These are phyloP conservation scores for Poecilus cupreus DNA, from an alignment of 2,888 invertebrate genomes.

Conservation along the genomic window DNA sequence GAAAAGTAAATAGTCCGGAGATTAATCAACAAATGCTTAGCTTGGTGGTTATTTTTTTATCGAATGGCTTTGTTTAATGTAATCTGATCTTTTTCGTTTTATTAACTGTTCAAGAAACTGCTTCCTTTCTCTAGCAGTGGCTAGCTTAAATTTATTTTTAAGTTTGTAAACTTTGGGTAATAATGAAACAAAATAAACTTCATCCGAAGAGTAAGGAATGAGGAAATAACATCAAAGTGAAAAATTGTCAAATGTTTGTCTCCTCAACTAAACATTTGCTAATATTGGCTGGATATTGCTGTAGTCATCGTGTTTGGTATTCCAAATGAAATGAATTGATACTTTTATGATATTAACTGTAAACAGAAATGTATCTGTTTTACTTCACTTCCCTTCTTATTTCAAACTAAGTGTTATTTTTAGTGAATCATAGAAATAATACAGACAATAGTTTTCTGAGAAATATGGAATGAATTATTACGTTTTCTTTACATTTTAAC, in stretches of 20 bases:
- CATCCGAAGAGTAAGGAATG: constrained; percentile 20
- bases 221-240: constrained; percentile 46
- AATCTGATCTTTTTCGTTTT: neutral
- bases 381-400: neutral
- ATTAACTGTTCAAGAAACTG: neutral
- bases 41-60: too few relatives aligned
- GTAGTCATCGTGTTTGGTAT: constrained; percentile 21
- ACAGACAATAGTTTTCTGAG: neutral
- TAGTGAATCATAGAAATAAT: too few relatives aligned
- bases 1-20: too few relatives aligned
- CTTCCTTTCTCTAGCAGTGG: neutral
- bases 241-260: constrained; percentile 42
- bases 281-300: constrained; percentile 36
- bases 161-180: constrained; percentile 33
- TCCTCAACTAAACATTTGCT: constrained; percentile 35
- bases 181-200: constrained; percentile 44
- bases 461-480: too few relatives aligned
- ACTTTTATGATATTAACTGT: constrained; percentile 39
- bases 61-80: neutral
- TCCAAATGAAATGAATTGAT: constrained; percentile 31
- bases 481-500: too few relatives aligned
- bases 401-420: neutral
- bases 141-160: constrained; percentile 17
- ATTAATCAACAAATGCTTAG: too few relatives aligned
- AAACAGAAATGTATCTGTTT: constrained; percentile 1